Evolutionary conservation across 2,888 invertebrate species (phyloP), one percentile per base, ranked within the genome.

Genomic region (Ectemnius continuus): DNA sequence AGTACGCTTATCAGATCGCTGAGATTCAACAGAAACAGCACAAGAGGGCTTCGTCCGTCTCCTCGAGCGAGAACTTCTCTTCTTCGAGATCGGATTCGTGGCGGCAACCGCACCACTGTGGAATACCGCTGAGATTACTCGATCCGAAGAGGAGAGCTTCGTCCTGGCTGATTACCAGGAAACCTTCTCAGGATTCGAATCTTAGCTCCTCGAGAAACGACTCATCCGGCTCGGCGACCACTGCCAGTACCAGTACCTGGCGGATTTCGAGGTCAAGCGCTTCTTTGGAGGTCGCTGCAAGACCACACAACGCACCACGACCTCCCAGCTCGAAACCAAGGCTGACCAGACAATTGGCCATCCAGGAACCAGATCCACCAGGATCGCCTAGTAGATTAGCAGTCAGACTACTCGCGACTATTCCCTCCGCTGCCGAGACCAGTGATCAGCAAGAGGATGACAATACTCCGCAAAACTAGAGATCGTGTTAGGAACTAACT

Each of bases 121-220:
- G 96, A 62, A 96, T 97, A 67, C 96, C 97, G 0, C 90, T 96
- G 77, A 92, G 95, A 68, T 91, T 95, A 79, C 91, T 95, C 57
- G 95, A 96, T 81, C 95, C 95, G 0, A 94, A 96, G 86, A 93
- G 97, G 67, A 93, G 97, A 80, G 95, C 97, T 61, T 96, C 97
- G 0, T 96, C 97, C 0, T 97, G 97, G 97, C 92, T 97, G 75
- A 95, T 97, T 28, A 96, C 97, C n/a, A 93, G 97, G 66, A 97
- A 97, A 91, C 96, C 97, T 0, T 97, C 97, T 13, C 97, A 97
- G 90, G 97, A 98, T 89, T 97, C 97, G 4, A 97, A 97, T 91
- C 92, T 97, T 80, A 97, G 97, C 61, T 97, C 96, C 85, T 97
- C 97, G 23, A 93, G 97, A 65, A 97, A 97, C 91, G 97, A 98